These are phyloP conservation scores for Yponomeuta cagnagella DNA, from an alignment of 2,888 invertebrate genomes.

Conservation along the genomic window DNA sequence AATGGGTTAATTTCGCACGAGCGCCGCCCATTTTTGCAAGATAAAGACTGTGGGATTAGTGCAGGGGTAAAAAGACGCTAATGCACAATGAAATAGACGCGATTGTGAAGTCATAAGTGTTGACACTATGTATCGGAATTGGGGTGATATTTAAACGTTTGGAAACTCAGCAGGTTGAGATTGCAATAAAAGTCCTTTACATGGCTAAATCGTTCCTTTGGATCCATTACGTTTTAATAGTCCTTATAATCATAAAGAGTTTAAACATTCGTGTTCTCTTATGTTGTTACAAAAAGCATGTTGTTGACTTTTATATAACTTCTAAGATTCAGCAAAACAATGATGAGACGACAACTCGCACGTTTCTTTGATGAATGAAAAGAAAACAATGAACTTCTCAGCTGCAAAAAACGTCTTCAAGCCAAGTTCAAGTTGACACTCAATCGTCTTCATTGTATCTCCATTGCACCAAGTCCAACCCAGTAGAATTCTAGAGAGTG, in stretches of 20 bases:
- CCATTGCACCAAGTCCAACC: background rate
- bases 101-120: background rate
- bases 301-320: background rate
- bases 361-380: background rate
- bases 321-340: background rate
- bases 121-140: background rate
- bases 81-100: background rate
- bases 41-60: conserved; percentile 3
- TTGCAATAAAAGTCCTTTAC: no score
- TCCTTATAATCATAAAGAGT: no score
- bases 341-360: background rate
- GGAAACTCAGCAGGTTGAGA: no score
- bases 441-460: background rate
- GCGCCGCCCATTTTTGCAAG: background rate
- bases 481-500: background rate
- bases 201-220: no score
- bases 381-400: background rate
- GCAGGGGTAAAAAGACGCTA: background rate
- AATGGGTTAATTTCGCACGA: conserved; percentile 11
- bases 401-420: background rate
- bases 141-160: background rate
- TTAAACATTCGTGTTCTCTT: background rate
- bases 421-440: background rate
- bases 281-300: background rate
- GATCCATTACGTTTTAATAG: no score